Percentiles rank a stretch among this genome's conserved stretches.
Evolutionary conservation across 2,797 vertebrate genomes (phyloP).

Genomic region (Lepilemur ruficaudatus): DNA sequence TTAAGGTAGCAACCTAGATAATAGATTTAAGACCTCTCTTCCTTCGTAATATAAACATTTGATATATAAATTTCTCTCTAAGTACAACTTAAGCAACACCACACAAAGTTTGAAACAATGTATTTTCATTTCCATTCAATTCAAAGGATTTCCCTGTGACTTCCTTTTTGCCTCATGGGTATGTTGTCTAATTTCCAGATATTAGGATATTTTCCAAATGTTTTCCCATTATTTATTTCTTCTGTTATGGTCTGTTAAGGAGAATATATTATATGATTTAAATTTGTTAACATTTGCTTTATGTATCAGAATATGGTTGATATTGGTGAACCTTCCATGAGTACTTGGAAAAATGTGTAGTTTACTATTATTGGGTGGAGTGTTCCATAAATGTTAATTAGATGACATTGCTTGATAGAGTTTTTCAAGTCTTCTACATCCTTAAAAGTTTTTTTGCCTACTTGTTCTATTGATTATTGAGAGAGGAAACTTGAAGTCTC

Average conservation of each 20-base stretch:
- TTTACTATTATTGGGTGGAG: not conserved
- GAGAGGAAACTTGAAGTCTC: not conserved
- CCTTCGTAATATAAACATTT: not conserved
- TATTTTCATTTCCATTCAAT: slow-evolving; percentile 1
- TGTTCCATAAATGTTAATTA: not conserved
- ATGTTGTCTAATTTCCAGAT: not conserved
- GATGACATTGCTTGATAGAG: not conserved
- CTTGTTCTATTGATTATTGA: not conserved
- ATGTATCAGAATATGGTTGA: not conserved
- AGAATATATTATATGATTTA: not conserved
- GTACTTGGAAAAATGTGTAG: not conserved
- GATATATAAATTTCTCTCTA: not conserved
- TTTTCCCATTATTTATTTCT: not conserved
- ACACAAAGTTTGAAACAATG: not conserved
- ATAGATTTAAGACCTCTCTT: not conserved
- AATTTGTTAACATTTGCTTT: not conserved
- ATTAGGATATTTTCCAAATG: not conserved
- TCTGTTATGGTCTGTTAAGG: not conserved
- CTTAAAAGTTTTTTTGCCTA: not conserved
- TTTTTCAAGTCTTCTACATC: not conserved
- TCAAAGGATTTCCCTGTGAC: not conserved
- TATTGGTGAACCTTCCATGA: not conserved
- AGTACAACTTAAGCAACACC: not conserved
- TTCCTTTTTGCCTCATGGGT: not conserved
- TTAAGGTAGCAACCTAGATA: not conserved